These are phyloP conservation scores for Syrrhaptes paradoxus DNA, from an alignment of 2,113 vertebrate genomes.

Conservation along the genomic window DNA sequence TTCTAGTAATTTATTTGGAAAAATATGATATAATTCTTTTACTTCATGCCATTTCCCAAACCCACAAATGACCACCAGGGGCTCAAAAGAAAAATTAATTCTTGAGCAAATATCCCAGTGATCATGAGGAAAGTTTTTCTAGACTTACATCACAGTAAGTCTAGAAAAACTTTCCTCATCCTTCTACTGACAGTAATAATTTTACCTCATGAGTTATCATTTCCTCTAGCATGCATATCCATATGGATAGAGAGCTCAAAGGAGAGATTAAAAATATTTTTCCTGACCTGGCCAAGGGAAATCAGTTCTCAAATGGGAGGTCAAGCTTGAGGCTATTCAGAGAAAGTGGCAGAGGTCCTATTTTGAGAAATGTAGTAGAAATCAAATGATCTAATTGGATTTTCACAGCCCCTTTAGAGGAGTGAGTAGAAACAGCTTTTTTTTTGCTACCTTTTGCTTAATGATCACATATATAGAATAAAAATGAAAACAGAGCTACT, in stretches of 20 bases:
- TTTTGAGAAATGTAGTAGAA: neutral
- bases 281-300: neutral
- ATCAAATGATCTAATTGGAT: neutral
- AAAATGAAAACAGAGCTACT: neutral
- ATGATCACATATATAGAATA: neutral
- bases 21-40: neutral
- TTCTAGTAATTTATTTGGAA: neutral
- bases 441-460: neutral
- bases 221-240: neutral
- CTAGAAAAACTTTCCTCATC: neutral
- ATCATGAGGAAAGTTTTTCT: neutral
- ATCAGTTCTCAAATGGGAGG: neutral
- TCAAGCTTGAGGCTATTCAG: neutral
- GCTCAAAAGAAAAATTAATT: neutral
- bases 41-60: neutral
- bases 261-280: neutral
- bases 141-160: neutral
- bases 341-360: neutral
- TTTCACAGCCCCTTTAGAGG: neutral
- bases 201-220: neutral
- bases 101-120: neutral
- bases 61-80: neutral
- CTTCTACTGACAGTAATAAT: neutral
- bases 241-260: neutral
- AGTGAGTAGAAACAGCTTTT: fast-evolving